Evolutionary conservation across 2,113 vertebrate species (phyloP).

Genomic region (Peromyscus californicus): DNA sequence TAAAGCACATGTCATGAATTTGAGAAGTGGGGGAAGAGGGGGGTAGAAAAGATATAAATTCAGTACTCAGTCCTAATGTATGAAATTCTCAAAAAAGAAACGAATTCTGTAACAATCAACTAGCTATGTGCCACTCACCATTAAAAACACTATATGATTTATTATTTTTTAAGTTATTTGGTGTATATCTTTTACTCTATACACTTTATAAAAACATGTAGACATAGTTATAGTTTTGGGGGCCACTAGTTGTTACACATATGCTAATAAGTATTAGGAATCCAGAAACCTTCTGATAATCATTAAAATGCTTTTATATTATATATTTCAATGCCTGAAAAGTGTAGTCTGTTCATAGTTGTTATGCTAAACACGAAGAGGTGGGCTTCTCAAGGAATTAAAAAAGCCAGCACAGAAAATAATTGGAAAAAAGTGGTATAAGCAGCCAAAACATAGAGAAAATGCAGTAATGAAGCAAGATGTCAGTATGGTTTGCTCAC

Average conservation of each 20-base stretch:
- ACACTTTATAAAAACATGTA: not conserved
- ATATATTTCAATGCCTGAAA: not conserved
- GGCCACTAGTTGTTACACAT: not conserved
- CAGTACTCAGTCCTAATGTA: not conserved
- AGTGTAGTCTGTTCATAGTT: not conserved
- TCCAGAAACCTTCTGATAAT: not conserved
- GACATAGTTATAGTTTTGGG: not conserved
- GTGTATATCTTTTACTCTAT: not conserved
- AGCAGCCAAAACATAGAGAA: not conserved
- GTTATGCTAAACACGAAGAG: not conserved
- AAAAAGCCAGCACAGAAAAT: not conserved
- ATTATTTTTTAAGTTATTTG: not conserved
- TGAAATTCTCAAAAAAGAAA: not conserved
- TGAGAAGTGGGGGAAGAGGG: not conserved
- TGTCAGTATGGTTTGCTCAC: not conserved
- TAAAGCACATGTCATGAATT: not conserved
- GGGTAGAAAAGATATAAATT: not conserved
- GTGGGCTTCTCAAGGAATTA: not conserved
- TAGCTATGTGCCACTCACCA: not conserved
- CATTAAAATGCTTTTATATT: not conserved
- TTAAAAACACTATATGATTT: too few species aligned
- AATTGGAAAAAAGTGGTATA: not conserved
- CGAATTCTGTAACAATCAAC: too few species aligned
- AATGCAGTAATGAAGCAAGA: not conserved
- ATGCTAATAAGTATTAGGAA: not conserved